Percentiles rank a stretch among this genome's conserved stretches.
phyloP scores from a whole-genome alignment of 2,888 invertebrate genomes.

The Lepeophtheirus nordmannii region DNA sequence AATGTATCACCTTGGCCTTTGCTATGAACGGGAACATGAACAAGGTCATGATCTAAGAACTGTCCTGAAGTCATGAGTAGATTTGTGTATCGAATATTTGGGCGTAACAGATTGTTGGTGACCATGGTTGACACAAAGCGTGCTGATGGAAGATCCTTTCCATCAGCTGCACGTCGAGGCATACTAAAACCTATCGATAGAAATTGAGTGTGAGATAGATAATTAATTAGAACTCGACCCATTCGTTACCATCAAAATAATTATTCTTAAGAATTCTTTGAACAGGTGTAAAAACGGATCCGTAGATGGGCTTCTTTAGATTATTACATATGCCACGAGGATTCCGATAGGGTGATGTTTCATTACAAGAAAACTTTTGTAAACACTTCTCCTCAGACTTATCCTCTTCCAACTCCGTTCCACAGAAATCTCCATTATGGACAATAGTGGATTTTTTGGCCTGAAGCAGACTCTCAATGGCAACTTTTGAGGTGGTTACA shows the following conservation, averaged over 20 bases:
- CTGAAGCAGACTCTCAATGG: neutral
- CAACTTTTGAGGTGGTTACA: neutral
- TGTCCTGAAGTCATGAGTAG: constrained; percentile 28
- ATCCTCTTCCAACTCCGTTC: neutral
- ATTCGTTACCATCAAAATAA: constrained; percentile 31
- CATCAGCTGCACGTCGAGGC: constrained; percentile 26
- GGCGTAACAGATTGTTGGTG: neutral
- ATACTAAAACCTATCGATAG: constrained; percentile 27
- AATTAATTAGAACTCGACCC: too few species aligned
- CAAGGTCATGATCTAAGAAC: constrained; percentile 28
- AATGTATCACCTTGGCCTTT: neutral
- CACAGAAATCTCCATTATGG: neutral
- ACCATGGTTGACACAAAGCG: constrained; percentile 24
- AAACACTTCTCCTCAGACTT: neutral
- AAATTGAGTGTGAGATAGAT: too few species aligned
- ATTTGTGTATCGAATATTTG: constrained; percentile 18
- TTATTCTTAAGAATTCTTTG: constrained; percentile 30
- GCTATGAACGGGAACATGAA: constrained; percentile 26
- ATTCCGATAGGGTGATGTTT: constrained; percentile 20
- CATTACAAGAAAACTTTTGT: constrained; percentile 2
- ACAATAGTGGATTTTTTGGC: neutral
- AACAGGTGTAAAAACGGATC: constrained; percentile 30
- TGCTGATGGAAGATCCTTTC: constrained; percentile 29
- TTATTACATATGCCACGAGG: constrained; percentile 33
- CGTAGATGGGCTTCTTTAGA: constrained; percentile 30